Evolutionary conservation across 2,888 invertebrate genomes (phyloP), one percentile per base, ranked within the genome.

Genomic region (Amiota communis): DNA sequence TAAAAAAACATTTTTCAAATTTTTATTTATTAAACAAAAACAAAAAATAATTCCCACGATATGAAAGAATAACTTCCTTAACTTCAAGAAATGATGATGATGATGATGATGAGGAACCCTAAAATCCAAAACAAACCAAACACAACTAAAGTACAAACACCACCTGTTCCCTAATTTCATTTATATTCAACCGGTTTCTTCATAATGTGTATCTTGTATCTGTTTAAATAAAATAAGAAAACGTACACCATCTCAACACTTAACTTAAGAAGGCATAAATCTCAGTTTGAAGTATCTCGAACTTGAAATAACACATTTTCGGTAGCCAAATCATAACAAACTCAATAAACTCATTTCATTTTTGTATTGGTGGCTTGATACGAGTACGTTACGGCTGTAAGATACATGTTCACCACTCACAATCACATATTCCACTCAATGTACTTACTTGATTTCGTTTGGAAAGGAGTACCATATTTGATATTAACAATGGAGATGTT

Each of bases 21-120:
- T 53, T 84, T 82, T 84, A 79, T 76, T 80, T 80, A 36, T 6
- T 6, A 36, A 36, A 36, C 36, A 36, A 6, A 36, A 36, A 36
- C 36, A 36, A 36, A 36, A 36, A 36, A 36, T 36, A 36, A 36
- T 36, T 36, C 36, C 36, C 36, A 36, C 36, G 36, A 36, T 36
- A 36, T 36, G 2, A 6, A 36, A 36, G 36, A 36, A 36, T 36
- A 36, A 36, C 36, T 36, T 36, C 36, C 36, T 36, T 36, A 36
- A 36, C 36, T 36, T 36, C 36, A 36, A 36, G 6, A 36, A 36
- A 2, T 36, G 36, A 36, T 36, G 36, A 36, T 36, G 36, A 36
- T 36, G 36, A 6, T 36, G 8, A 36, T 36, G 36, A 36, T 36
- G 36, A 36, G 36, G 36, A 6, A 61, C 63, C 36, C 36, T 36